These are phyloP conservation scores for Polymixis lichenea DNA, from an alignment of 2,888 invertebrate genomes.

Conservation along the genomic window DNA sequence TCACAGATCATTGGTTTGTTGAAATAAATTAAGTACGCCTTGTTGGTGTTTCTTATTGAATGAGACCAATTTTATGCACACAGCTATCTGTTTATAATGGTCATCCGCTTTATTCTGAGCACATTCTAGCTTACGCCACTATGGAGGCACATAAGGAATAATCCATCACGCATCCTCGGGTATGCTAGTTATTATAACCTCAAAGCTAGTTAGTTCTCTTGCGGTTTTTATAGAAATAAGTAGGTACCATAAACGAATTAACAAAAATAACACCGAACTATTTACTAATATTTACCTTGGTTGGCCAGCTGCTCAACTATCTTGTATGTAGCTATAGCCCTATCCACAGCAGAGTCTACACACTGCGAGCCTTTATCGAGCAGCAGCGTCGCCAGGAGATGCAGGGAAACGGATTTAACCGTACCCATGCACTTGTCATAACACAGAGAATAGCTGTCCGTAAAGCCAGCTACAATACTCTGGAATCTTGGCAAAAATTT, in stretches of 20 bases:
- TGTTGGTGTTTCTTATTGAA: neutral
- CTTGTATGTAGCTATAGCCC: conserved; percentile 1
- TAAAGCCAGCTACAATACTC: conserved; percentile 12
- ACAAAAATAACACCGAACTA: neutral
- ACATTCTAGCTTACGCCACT: neutral
- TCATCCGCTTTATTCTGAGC: neutral
- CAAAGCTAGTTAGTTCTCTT: no score
- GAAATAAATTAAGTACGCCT: neutral
- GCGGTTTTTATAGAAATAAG: neutral
- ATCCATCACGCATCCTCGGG: neutral
- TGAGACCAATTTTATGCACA: neutral
- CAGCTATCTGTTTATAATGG: neutral
- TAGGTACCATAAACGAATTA: neutral
- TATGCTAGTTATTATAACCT: neutral
- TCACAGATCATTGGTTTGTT: neutral
- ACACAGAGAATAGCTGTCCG: conserved; percentile 14
- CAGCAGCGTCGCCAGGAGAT: neutral
- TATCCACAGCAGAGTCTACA: neutral
- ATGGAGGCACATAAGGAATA: neutral
- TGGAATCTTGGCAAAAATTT: neutral
- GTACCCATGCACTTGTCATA: neutral
- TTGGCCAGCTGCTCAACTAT: conserved; percentile 7
- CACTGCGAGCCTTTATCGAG: neutral
- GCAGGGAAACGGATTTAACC: neutral
- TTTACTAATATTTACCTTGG: conserved; percentile 7